Evolutionary conservation across 2,888 invertebrate species (phyloP).

Genomic region (Ashinkailepas kermadecensis): DNA sequence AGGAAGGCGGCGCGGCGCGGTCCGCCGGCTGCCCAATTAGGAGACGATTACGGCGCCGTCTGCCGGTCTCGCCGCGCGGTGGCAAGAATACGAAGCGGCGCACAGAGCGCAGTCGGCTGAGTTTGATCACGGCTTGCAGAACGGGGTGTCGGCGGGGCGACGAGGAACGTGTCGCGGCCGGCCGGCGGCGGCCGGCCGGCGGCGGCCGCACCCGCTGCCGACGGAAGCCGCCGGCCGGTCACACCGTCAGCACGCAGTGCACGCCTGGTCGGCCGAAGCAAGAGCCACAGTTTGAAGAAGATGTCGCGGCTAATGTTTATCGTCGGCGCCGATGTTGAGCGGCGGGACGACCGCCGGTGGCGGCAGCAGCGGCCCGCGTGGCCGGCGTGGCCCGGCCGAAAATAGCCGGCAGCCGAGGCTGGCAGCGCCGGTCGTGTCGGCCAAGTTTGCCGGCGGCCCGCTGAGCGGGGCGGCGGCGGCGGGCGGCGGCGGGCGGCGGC

Average conservation of each 20-base stretch:
- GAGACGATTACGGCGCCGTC: background rate
- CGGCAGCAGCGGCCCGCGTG: background rate
- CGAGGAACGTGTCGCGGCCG: background rate
- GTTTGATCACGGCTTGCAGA: slow-evolving; percentile 20
- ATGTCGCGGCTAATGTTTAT: slow-evolving; percentile 13
- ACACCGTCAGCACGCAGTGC: background rate
- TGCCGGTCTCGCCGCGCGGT: background rate
- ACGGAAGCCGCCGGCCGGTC: background rate
- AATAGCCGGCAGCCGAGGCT: background rate
- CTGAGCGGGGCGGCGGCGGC: background rate
- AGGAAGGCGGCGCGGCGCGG: background rate
- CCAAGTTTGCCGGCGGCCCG: background rate
- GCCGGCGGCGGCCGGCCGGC: background rate
- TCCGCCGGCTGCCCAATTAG: background rate
- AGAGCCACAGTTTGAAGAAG: background rate
- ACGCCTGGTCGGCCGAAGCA: background rate
- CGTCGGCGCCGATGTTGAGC: slow-evolving; percentile 15
- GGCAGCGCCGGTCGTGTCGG: background rate
- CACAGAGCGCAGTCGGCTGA: background rate
- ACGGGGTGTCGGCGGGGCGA: background rate
- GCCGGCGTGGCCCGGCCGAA: background rate
- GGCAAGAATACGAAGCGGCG: background rate
- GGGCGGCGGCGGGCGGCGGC: background rate
- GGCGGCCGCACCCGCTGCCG: background rate
- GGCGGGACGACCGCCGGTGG: background rate